phyloP scores from a whole-genome alignment of 2,113 vertebrate genomes.

The Semnopithecus entellus region DNA sequence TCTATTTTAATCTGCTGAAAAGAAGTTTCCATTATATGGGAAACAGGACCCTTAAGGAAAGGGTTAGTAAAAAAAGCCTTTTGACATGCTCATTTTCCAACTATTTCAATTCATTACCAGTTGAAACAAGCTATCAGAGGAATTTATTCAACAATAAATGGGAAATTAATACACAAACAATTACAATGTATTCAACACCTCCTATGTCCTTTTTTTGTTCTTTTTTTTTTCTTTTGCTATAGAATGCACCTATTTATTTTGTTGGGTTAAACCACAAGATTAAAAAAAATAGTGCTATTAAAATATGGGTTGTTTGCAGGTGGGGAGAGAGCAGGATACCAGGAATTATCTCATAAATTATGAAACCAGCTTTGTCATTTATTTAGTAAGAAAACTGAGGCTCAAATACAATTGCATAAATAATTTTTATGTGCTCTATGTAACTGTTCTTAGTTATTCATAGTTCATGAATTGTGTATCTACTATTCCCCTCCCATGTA shows the following conservation, averaged over 20 bases:
- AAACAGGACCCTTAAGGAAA: neutral
- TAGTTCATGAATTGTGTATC: neutral
- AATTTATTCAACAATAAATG: neutral
- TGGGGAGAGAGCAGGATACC: rapidly evolving
- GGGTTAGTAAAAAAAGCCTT: neutral
- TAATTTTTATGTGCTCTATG: neutral
- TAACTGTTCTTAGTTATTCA: neutral
- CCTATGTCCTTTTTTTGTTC: neutral
- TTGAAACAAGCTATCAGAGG: neutral
- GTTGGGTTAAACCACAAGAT: neutral
- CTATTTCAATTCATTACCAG: neutral
- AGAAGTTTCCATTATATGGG: neutral
- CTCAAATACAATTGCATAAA: neutral
- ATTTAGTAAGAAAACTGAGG: neutral
- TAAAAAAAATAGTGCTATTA: neutral
- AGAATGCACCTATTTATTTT: neutral
- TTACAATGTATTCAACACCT: neutral
- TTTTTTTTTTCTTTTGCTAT: neutral
- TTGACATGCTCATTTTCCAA: neutral
- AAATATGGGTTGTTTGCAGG: neutral
- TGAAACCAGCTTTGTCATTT: neutral
- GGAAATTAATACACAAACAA: neutral
- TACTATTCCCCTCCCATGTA: neutral
- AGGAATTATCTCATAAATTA: neutral
- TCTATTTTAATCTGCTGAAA: slow-evolving; percentile 18